Evolutionary conservation across 2,797 vertebrate genomes (phyloP).

Genomic region (Hafferia zeledoni): DNA sequence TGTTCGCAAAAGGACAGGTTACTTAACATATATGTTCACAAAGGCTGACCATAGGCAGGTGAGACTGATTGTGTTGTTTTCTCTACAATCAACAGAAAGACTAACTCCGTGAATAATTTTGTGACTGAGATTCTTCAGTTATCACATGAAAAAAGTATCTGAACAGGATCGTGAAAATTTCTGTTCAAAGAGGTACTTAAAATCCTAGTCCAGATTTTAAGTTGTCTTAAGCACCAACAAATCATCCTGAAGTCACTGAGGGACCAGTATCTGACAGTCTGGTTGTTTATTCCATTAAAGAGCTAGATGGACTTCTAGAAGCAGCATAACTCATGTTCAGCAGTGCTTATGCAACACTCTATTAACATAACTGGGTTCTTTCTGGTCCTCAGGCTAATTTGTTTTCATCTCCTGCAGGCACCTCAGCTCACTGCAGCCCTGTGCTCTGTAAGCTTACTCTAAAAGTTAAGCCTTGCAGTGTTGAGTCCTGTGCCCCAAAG

Average conservation of each 20-base stretch:
- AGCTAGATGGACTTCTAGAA: background rate
- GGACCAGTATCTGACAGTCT: background rate
- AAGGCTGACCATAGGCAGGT: background rate
- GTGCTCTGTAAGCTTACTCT: background rate
- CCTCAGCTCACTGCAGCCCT: background rate
- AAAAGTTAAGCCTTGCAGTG: background rate
- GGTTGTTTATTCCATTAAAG: background rate
- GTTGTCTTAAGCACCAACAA: background rate
- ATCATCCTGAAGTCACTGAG: background rate
- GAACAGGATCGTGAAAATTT: background rate
- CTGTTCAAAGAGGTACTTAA: background rate
- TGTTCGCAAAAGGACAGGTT: background rate
- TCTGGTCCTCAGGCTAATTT: background rate
- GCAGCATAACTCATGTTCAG: background rate
- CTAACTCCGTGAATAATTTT: background rate
- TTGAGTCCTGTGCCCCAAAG: background rate
- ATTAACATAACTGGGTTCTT: background rate
- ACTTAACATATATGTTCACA: background rate
- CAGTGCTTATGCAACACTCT: background rate
- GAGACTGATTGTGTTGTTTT: background rate
- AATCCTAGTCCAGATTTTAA: background rate
- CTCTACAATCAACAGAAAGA: background rate
- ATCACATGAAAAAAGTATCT: background rate
- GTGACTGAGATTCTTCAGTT: background rate
- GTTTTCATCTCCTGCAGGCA: background rate